Percentiles rank a stretch among this genome's conserved stretches.
Evolutionary conservation across 2,888 invertebrate species (phyloP).

Genomic region (Laothoe populi): DNA sequence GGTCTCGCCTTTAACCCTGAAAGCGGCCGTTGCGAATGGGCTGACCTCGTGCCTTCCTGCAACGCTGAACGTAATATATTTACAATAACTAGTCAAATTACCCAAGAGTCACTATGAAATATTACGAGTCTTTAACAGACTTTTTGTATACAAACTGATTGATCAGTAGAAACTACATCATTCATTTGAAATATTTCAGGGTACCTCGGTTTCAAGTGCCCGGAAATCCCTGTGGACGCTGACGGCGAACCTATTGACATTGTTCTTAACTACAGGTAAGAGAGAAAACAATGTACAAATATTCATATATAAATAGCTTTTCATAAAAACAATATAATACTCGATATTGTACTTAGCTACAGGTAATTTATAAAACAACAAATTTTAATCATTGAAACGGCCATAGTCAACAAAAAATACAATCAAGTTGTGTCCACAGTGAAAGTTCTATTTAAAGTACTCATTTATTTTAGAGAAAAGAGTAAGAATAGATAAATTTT

Average conservation of each 20-base stretch:
- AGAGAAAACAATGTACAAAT: neutral
- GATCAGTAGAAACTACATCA: neutral
- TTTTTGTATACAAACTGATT: neutral
- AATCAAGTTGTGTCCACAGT: too few species aligned
- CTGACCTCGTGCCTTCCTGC: slow-evolving; percentile 90
- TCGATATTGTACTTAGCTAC: too few species aligned
- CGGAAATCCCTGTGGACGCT: slow-evolving; percentile 46
- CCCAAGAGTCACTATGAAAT: too few species aligned
- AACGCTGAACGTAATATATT: slow-evolving; percentile 77
- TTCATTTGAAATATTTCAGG: slow-evolving; percentile 47
- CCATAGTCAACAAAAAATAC: too few species aligned
- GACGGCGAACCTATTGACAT: slow-evolving; percentile 44
- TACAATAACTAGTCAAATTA: neutral
- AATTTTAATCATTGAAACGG: too few species aligned
- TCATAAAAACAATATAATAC: too few species aligned
- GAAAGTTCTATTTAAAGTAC: too few species aligned
- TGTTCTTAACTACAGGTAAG: slow-evolving; percentile 50
- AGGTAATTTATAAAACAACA: too few species aligned
- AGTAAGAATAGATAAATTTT: too few species aligned
- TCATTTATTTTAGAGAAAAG: too few species aligned
- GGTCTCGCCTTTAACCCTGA: slow-evolving; percentile 90
- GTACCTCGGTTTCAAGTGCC: slow-evolving; percentile 63
- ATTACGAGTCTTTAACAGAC: too few species aligned
- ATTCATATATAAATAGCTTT: too few species aligned
- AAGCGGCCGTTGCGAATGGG: slow-evolving; percentile 91